Evolutionary conservation across 2,113 vertebrate species (phyloP).

Genomic region (Sorex fumeus): DNA sequence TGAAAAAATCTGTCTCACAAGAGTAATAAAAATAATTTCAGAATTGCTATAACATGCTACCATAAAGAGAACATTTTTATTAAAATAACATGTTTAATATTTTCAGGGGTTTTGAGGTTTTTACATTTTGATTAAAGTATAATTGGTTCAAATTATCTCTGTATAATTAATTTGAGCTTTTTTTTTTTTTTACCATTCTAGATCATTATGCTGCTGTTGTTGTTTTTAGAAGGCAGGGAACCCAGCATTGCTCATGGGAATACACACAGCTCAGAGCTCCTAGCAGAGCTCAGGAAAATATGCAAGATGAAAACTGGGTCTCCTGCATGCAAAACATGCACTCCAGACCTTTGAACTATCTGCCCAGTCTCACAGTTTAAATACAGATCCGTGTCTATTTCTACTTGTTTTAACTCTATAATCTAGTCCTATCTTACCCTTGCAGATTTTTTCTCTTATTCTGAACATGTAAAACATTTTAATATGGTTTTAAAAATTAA

Average conservation of each 20-base stretch:
- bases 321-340: no score
- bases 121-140: background rate
- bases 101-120: no score
- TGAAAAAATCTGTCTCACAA: background rate
- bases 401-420: background rate
- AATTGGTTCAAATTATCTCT: background rate
- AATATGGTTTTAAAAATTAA: slow-evolving; percentile 10
- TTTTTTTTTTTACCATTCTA: background rate
- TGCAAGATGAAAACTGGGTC: no score
- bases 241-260: no score
- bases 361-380: no score
- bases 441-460: background rate
- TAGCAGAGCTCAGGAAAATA: no score
- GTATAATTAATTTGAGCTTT: background rate
- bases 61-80: background rate
- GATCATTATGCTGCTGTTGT: background rate
- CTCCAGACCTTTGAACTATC: no score
- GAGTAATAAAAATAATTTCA: slow-evolving; percentile 9
- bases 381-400: background rate
- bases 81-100: background rate
- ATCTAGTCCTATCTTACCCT: background rate
- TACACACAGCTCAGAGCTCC: no score
- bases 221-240: no score
- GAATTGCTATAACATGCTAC: background rate
- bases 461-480: background rate